Percentiles rank a stretch among this genome's conserved stretches.
These are phyloP conservation scores for Rhagologus leucostigma DNA, from an alignment of 2,113 vertebrate species.

Conservation along the genomic window DNA sequence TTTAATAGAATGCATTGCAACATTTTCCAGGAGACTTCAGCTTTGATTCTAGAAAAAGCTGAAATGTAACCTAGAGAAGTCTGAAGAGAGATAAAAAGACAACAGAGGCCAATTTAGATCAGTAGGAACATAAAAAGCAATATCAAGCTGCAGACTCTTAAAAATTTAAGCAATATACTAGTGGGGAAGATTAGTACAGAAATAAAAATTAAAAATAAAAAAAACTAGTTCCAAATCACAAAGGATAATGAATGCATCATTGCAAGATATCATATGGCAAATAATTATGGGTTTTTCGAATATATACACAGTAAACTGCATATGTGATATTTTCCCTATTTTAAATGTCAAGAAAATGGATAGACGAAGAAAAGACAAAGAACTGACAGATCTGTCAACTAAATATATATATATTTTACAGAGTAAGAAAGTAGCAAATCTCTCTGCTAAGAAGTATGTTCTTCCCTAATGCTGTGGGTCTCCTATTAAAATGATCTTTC, in stretches of 20 bases:
- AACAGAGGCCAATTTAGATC: not conserved
- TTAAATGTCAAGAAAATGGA: not conserved
- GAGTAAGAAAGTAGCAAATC: not conserved
- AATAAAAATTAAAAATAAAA: conserved; percentile 50
- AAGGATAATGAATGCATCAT: conserved; percentile 24
- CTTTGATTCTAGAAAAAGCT: not conserved
- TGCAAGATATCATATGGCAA: not conserved
- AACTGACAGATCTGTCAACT: not conserved
- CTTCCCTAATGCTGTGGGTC: not conserved
- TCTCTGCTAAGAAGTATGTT: not conserved
- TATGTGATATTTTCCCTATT: not conserved
- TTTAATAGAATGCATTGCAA: not conserved
- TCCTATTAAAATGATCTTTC: not conserved
- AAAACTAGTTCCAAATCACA: not conserved
- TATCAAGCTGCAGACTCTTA: not conserved
- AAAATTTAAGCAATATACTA: conserved; percentile 7
- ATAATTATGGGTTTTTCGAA: not conserved
- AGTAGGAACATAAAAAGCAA: not conserved
- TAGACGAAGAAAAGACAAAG: not conserved
- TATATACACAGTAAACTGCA: not conserved
- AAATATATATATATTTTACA: not conserved
- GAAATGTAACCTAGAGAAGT: not conserved
- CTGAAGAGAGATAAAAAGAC: not conserved
- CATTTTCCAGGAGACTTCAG: not conserved
- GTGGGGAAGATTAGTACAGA: conserved; percentile 8